Conservation (phyloP, 2,888 invertebrate species). For the Cryptosula pallasiana region DNA sequence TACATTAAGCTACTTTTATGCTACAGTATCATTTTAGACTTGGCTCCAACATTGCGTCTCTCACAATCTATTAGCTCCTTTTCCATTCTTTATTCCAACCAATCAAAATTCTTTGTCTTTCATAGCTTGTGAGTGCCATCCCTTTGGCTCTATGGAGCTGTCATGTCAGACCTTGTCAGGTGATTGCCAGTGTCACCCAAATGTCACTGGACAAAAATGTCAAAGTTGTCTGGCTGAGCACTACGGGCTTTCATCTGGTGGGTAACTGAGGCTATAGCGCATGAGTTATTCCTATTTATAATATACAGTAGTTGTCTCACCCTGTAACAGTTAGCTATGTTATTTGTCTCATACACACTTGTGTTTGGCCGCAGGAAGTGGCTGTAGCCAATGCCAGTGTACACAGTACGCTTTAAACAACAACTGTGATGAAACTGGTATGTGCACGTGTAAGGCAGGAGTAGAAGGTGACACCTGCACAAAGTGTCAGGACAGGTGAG, state of each 20-base stretch:
- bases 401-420: constrained; percentile 32
- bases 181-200: constrained; percentile 32
- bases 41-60: too few relatives aligned
- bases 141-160: constrained; percentile 30
- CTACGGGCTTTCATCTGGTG: constrained; percentile 35
- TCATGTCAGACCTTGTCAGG: constrained; percentile 32
- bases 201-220: constrained; percentile 34
- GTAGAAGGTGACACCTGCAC: constrained; percentile 32
- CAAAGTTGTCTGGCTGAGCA: constrained; percentile 33
- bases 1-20: too few relatives aligned
- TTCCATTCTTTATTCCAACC: too few relatives aligned
- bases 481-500: constrained; percentile 32
- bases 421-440: constrained; percentile 33
- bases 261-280: too few relatives aligned
- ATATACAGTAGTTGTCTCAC: too few relatives aligned
- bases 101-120: too few relatives aligned
- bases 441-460: constrained; percentile 36
- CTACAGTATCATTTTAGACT: too few relatives aligned
- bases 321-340: too few relatives aligned
- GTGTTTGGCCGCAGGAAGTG: constrained; percentile 33
- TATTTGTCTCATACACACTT: too few relatives aligned
- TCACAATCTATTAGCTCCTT: too few relatives aligned
- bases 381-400: constrained; percentile 33
- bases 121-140: constrained; percentile 34
- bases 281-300: too few relatives aligned